Conservation (phyloP, 2,113 vertebrate genomes). For the Solea solea region DNA sequence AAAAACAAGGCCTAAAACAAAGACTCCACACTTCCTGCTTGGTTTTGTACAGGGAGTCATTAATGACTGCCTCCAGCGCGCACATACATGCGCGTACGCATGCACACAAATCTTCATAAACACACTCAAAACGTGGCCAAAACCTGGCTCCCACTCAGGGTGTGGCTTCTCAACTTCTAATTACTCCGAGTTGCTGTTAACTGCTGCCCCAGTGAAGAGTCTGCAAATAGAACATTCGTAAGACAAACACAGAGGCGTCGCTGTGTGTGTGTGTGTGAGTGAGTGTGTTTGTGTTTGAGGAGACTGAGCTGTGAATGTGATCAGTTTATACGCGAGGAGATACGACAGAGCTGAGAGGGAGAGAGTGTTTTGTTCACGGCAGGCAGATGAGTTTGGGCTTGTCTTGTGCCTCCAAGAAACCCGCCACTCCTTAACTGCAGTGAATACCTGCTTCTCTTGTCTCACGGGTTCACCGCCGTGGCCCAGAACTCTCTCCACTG, state of each 20-base stretch:
- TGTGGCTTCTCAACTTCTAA: slow-evolving; percentile 61
- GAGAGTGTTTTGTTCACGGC: neutral
- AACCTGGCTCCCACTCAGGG: slow-evolving; percentile 59
- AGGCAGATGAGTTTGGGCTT: slow-evolving; percentile 71
- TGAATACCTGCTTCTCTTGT: slow-evolving; percentile 37
- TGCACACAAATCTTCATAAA: slow-evolving; percentile 22
- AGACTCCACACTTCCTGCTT: slow-evolving; percentile 22
- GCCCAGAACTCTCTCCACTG: neutral
- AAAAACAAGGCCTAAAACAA: slow-evolving; percentile 15
- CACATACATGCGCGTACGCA: slow-evolving; percentile 11
- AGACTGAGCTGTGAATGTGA: neutral
- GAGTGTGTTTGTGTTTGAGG: neutral
- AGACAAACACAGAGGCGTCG: neutral
- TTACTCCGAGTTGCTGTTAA: slow-evolving; percentile 37
- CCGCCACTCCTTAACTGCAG: slow-evolving; percentile 75
- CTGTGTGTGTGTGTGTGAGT: neutral
- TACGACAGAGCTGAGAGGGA: neutral
- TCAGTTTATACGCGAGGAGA: neutral
- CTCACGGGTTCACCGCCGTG: neutral
- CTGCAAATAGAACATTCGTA: slow-evolving; percentile 11
- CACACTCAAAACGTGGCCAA: slow-evolving; percentile 8
- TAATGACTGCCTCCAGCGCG: slow-evolving; percentile 3
- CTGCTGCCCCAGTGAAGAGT: neutral
- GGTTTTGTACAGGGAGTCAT: slow-evolving; percentile 14
- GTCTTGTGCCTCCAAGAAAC: slow-evolving; percentile 42